Base-by-base conservation (phyloP, 1,140 invertebrate genomes). In the Cardiocondyla obscurior region DNA sequence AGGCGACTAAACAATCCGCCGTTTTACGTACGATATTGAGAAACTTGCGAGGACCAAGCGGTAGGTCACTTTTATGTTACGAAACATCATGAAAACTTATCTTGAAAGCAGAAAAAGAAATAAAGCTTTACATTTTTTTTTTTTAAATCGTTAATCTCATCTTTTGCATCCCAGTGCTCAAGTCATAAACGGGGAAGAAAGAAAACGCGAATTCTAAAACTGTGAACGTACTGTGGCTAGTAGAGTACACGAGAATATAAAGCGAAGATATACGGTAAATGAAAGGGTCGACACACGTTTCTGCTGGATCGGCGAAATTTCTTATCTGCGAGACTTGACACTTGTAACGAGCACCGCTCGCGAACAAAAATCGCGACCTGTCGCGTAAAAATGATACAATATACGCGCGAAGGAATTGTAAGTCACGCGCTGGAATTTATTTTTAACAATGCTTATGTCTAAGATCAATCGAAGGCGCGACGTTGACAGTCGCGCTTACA, bases 281-380 rank as follows among this genome's bases (percentile, higher is more conserved):
- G 62, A 14, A 25, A 58, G 69, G 8, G 36, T 49, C 44, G 60
- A 12, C 51, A 72, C 39, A 62, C 44, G 33, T 69, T 86, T 67
- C 42, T 70, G 36, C 44, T n/a, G 10, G 25, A 81, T 55, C 36
- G 33, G 12, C 67, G 70, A 85, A 46, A 28, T 77, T 65, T 42
- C 70, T 83, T 83, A 72, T 65, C 36, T 81, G 57, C 33, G 22
- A 53, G 55, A 58, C 82, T 81, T 77, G 79, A 69, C 70, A 83
- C 33, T 14, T 25, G 25, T 86, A 86, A 86, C 55, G 77, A 85
- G 67, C 33, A 49, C 36, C 30, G 67, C n/a, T 67, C 55, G 30
- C 19, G 53, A 25, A 42, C 49, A 57, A 77, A 83, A 87, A 39
- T 86, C 70, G 49, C 49, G 44, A 76, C 36, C 28, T n/a, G 57